Conservation (phyloP, 2,113 vertebrate genomes). For the Tympanuchus pallidicinctus region DNA sequence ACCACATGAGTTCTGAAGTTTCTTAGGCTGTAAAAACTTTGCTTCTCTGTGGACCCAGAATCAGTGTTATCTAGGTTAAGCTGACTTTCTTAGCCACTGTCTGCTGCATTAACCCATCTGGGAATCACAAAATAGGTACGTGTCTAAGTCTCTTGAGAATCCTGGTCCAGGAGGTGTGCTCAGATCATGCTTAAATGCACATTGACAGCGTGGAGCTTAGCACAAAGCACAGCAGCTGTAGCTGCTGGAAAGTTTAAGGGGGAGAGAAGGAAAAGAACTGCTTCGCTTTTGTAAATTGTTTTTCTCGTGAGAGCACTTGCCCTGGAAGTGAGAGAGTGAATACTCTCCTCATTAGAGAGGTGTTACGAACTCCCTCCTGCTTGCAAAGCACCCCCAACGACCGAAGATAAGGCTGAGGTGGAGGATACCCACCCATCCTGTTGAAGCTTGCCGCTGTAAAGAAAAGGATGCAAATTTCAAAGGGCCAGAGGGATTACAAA, state of each 20-base stretch:
- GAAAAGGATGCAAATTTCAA: conserved; percentile 61
- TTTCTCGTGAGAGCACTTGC: conserved; percentile 41
- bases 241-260: background rate
- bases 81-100: conserved; percentile 9
- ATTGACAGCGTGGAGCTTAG: conserved; percentile 18
- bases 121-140: conserved; percentile 7
- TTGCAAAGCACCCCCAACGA: background rate
- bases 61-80: conserved; percentile 36
- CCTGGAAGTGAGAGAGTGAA: conserved; percentile 7
- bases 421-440: conserved; percentile 51
- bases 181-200: conserved; percentile 43
- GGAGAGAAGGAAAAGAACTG: background rate
- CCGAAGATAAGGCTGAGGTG: conserved; percentile 55
- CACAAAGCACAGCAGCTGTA: background rate
- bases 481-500: conserved; percentile 46
- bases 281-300: conserved; percentile 13
- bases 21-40: background rate
- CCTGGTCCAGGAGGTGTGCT: conserved; percentile 37
- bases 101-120: background rate
- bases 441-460: conserved; percentile 22
- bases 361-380: background rate
- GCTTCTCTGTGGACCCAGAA: background rate
- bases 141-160: background rate
- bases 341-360: conserved; percentile 18
- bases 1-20: background rate